Base-by-base conservation (phyloP, 1,140 invertebrate species). In the Bactericera cockerelli region DNA sequence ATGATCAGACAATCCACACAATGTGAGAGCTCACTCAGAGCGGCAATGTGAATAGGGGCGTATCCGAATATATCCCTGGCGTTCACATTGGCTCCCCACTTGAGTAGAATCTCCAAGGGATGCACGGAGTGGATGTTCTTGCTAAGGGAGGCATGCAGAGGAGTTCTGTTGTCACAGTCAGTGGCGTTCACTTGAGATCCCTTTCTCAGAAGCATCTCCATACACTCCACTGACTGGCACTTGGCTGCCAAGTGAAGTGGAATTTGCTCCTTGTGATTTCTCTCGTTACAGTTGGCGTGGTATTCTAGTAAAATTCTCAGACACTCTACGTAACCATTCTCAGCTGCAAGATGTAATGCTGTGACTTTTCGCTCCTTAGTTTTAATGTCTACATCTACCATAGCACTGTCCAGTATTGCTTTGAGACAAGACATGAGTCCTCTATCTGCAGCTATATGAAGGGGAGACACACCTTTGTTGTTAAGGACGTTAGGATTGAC, bases 21-120 rank as follows among this genome's bases (percentile, higher is more conserved):
- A 62, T 83, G 81, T 0, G 85, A 85, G n/a, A 89, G 71, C 26
- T 88, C 87, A 67, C 89, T 88, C 0, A 89, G 69, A 4, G 89
- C 87, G 3, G 89, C 89, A 39, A 93, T 78, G 68, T 93, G 91
- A 14, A 94, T 72, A 0, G 90, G 86, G 0, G 89, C 89, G 68
- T 91, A 92, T 0, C 90, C 90, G 65, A 89, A 91, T 61, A 86
- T 83, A 65, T 94, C 90, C 64, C 86, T 82, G 39, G 81, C 78
- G 68, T 93, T 91, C 0, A 92, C 83, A 65, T 90, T 82, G 2
- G 87, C 84, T 6, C 84, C 84, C 76, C 83, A 84, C 62, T 77
- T 79, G 19, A 89, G 80, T 2, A 89, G 70, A 19, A 65, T 78
- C 66, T 87, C 84, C 28, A 85, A 80, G 8, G 86, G 83, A 62